Evolutionary conservation across 2,888 invertebrate species (phyloP), one percentile per base, ranked within the genome.

Genomic region (Pristionchus fissidentatus): DNA sequence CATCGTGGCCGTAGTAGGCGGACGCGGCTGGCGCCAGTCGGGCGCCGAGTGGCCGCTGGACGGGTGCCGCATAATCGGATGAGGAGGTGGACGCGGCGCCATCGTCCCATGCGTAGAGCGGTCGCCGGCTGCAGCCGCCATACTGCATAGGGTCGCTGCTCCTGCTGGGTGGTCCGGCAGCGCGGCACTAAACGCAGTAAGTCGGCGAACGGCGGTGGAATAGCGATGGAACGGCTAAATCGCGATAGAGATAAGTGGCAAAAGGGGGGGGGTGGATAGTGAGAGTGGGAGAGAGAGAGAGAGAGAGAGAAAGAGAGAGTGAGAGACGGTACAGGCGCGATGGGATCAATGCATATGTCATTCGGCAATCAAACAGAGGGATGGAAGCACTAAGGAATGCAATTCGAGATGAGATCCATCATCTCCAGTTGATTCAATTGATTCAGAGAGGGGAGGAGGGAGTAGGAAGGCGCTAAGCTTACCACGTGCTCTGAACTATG

Each of bases 91-190:
- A 19, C n/a, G 26, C 73, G 29, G 10, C 73, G 29, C 29, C 75
- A 22, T 77, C 75, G 75, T 77, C 75, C 75, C 75, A 77, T 26
- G 75, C 75, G 75, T 49, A 49, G 49, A 77, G 49, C 46, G 75
- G 75, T 2, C 49, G 29, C 49, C 19, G 26, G 4, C 29, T 32
- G 75, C 49, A 32, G 75, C 35, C 15, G 49, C 49, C 75, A 77
- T 77, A 52, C 46, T 77, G 49, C 75, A 77, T 77, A 73, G 38
- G 70, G 29, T n/a, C 26, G 49, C 19, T 15, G 49, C 49, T 19
- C 13, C 19, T 10, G 49, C 10, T 15, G 49, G 19, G 49, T 49
- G 13, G 10, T 15, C 57, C 5, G 22, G 5, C n/a, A 22, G n/a
- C 5, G 8, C 57, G 57, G 10, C 22, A n/a, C 57, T 57, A 57